These are phyloP conservation scores for Drosophila biarmipes DNA, from an alignment of 1,140 invertebrate species.

Conservation along the genomic window DNA sequence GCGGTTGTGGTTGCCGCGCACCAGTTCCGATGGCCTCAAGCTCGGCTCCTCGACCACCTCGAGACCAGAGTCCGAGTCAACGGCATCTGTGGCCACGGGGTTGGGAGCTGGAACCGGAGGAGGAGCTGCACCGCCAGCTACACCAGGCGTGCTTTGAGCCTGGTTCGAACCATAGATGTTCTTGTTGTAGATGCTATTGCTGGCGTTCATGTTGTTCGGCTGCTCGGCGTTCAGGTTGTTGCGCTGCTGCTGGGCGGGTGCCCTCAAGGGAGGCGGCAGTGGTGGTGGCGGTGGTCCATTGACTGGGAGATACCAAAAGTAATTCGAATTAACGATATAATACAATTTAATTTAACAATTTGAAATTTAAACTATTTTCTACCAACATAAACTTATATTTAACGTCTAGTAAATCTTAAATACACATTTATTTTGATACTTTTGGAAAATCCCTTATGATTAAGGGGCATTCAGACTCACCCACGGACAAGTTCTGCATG, in stretches of 20 bases:
- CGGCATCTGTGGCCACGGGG: slow-evolving; percentile 38
- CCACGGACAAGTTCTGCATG: slow-evolving; percentile 73
- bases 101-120: slow-evolving; percentile 9
- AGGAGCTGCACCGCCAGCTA: slow-evolving; percentile 9
- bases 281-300: slow-evolving; percentile 87
- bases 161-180: slow-evolving; percentile 33
- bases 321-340: background rate
- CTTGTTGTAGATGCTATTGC: slow-evolving; percentile 56
- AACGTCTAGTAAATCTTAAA: too few species aligned
- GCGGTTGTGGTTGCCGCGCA: slow-evolving; percentile 85
- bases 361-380: too few species aligned
- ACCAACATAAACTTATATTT: too few species aligned
- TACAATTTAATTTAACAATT: too few species aligned
- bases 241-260: slow-evolving; percentile 70
- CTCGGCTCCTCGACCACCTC: slow-evolving; percentile 87
- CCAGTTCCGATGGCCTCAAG: slow-evolving; percentile 87
- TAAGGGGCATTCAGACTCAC: slow-evolving; percentile 40
- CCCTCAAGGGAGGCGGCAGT: slow-evolving; percentile 86
- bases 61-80: slow-evolving; percentile 83
- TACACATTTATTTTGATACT: too few species aligned
- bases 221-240: slow-evolving; percentile 52
- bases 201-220: slow-evolving; percentile 29
- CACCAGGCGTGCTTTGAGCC: background rate
- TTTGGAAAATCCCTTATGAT: background rate
- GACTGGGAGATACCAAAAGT: slow-evolving; percentile 31